A percentile compares a stretch with the other conserved stretches of the same genome.
These are phyloP conservation scores for Camponotus pennsylvanicus DNA, from an alignment of 1,140 invertebrate species.

Conservation along the genomic window DNA sequence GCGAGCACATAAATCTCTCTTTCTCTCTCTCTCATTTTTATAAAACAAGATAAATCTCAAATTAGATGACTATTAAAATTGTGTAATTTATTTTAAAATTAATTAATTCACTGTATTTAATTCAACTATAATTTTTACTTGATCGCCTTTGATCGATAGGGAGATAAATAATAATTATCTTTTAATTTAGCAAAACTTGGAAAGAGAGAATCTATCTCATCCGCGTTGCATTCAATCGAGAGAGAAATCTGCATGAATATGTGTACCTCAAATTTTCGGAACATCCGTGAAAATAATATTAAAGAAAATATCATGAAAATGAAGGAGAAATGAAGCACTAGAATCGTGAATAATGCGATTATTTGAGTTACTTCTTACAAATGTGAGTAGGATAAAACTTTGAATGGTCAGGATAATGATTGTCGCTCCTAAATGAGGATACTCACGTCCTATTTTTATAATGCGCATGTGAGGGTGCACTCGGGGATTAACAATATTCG, in stretches of 20 bases:
- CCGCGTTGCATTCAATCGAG: background rate
- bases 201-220: background rate
- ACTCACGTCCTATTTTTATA: slow-evolving; percentile 60
- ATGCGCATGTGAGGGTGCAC: background rate
- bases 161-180: background rate
- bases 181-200: background rate
- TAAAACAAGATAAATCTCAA: background rate
- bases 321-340: background rate
- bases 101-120: slow-evolving; percentile 7
- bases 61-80: background rate
- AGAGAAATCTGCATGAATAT: background rate
- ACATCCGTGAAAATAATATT: too few relatives aligned
- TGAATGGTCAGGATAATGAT: background rate
- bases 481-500: slow-evolving; percentile 60
- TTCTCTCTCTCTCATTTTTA: background rate
- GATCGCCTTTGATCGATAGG: slow-evolving; percentile 22
- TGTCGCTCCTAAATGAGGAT: slow-evolving; percentile 19
- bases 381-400: background rate
- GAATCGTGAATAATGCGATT: background rate
- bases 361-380: background rate
- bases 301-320: background rate
- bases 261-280: background rate
- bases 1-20: background rate
- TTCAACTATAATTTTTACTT: background rate
- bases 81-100: background rate